These are phyloP conservation scores for Mastacembelus armatus DNA, from an alignment of 2,797 vertebrate species.

Conservation along the genomic window DNA sequence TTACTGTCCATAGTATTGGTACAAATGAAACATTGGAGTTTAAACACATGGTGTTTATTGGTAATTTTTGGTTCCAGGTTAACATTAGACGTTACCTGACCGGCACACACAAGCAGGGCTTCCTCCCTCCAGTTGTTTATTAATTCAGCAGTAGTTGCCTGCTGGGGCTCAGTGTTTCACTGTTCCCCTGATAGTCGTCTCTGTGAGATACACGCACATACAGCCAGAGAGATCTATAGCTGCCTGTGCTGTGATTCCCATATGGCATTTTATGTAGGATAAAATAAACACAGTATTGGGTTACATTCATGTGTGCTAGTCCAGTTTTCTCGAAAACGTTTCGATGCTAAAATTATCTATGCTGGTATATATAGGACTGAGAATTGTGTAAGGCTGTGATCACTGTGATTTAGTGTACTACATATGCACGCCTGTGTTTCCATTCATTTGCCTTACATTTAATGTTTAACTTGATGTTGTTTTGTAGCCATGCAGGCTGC, in stretches of 20 bases:
- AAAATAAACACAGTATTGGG: constrained; percentile 15
- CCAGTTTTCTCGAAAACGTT: constrained; percentile 7
- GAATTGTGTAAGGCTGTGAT: constrained; percentile 1
- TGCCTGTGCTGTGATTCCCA: constrained; percentile 8
- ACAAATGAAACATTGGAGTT: too few species aligned
- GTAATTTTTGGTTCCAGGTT: too few species aligned
- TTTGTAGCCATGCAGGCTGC: too few species aligned
- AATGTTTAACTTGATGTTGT: constrained; percentile 13
- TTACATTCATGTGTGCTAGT: constrained; percentile 16
- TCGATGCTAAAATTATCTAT: constrained; percentile 7
- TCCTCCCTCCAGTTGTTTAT: constrained; percentile 33
- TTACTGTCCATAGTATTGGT: too few species aligned
- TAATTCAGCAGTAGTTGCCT: constrained; percentile 50
- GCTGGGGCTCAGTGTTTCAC: constrained; percentile 36
- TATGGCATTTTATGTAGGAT: constrained; percentile 18
- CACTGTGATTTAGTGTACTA: neutral
- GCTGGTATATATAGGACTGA: neutral
- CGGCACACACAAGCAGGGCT: neutral
- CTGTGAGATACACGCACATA: constrained; percentile 17
- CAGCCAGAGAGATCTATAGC: neutral
- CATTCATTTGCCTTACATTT: neutral
- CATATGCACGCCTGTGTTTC: neutral
- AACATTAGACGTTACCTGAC: neutral
- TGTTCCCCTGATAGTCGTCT: constrained; percentile 40
- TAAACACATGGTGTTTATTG: too few species aligned